phyloP scores from a whole-genome alignment of 2,113 vertebrate species.

The Hiodon alosoides region DNA sequence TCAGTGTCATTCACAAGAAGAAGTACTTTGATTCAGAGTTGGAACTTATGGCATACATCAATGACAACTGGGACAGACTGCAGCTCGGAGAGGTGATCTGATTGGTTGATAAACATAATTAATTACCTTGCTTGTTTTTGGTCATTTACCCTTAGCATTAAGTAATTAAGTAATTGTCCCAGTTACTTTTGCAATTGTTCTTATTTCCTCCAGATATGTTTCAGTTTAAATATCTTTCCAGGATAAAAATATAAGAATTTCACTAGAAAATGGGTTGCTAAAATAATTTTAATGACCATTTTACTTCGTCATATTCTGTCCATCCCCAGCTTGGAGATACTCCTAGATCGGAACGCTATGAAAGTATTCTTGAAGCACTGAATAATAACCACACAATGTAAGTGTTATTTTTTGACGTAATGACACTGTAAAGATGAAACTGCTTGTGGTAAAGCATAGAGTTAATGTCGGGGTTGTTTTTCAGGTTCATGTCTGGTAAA shows the following conservation, averaged over 20 bases:
- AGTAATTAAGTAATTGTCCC: too few species aligned
- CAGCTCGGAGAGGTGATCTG: slow-evolving; percentile 81
- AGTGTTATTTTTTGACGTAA: slow-evolving; percentile 44
- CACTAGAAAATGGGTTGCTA: not conserved
- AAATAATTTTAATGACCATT: not conserved
- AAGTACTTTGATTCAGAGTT: slow-evolving; percentile 98
- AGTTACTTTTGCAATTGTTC: not conserved
- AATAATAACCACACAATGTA: slow-evolving; percentile 93
- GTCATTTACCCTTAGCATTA: too few species aligned
- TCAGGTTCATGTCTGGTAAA: slow-evolving; percentile 97
- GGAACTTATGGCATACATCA: slow-evolving; percentile 93
- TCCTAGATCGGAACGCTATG: slow-evolving; percentile 82
- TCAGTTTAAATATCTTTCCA: too few species aligned
- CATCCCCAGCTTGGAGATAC: slow-evolving; percentile 77
- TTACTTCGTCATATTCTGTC: not conserved
- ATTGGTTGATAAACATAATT: too few species aligned
- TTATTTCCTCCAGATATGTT: not conserved
- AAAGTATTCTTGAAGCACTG: slow-evolving; percentile 83
- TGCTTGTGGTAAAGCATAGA: not conserved
- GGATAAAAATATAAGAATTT: too few species aligned
- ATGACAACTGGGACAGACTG: slow-evolving; percentile 93
- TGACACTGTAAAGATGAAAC: not conserved
- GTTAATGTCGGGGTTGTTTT: slow-evolving; percentile 31
- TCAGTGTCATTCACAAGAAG: slow-evolving; percentile 98
- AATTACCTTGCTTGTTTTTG: too few species aligned